Percentiles rank a stretch among this genome's conserved stretches.
Conservation (phyloP, 1,140 invertebrate genomes). For the Heterodera carotae region DNA sequence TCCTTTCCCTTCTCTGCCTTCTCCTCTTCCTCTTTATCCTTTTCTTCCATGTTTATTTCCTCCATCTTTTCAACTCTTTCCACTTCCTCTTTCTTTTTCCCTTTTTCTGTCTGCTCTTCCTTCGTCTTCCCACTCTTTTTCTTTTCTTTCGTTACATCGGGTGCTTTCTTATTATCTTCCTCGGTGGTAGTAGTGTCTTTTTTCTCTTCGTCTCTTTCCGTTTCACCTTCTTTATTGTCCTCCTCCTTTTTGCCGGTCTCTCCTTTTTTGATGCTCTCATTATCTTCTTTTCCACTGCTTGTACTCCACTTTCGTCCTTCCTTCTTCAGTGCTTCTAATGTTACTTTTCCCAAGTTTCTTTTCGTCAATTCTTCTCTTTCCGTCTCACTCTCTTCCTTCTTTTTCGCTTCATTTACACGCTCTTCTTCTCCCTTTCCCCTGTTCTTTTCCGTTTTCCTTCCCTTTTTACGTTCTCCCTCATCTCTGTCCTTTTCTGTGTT, state of each 20-base stretch:
- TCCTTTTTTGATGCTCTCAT: neutral
- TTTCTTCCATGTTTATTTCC: neutral
- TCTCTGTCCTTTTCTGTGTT: neutral
- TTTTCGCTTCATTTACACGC: no score
- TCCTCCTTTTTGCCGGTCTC: neutral
- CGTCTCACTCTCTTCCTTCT: neutral
- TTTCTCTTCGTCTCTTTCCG: neutral
- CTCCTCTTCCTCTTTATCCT: neutral
- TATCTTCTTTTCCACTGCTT: neutral
- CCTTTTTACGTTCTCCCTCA: neutral
- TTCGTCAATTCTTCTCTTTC: neutral
- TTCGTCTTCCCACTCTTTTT: neutral
- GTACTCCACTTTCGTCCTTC: neutral
- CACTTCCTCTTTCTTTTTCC: neutral
- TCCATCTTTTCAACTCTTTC: neutral
- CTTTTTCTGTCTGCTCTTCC: neutral
- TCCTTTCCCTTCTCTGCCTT: neutral
- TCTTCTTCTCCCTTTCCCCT: no score
- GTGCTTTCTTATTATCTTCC: neutral
- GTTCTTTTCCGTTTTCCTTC: no score
- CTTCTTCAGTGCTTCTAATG: conserved; percentile 1
- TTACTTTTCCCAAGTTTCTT: neutral
- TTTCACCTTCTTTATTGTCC: neutral
- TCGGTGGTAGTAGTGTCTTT: neutral
- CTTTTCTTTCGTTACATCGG: neutral